These are phyloP conservation scores for Paedocypris micromegethes DNA, from an alignment of 2,797 vertebrate species.

Conservation along the genomic window DNA sequence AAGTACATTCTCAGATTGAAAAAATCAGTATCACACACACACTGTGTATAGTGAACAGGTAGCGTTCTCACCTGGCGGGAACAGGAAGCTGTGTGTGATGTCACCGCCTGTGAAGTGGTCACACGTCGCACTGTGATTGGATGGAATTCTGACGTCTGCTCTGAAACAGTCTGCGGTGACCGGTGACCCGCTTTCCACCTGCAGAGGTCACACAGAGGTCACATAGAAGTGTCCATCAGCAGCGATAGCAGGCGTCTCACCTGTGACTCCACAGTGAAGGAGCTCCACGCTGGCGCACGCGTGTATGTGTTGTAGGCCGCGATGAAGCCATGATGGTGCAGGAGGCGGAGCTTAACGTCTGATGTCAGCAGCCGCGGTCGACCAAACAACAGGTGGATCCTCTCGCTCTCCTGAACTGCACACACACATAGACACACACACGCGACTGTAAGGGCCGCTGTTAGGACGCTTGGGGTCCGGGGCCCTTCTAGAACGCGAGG, in stretches of 20 bases:
- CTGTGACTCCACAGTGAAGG: slow-evolving; percentile 61
- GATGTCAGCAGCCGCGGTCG: slow-evolving; percentile 58
- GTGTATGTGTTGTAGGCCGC: slow-evolving; percentile 53
- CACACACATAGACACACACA: neutral
- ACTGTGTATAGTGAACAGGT: neutral
- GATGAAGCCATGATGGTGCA: slow-evolving; percentile 64
- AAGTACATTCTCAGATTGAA: too few species aligned
- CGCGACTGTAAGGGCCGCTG: too few species aligned
- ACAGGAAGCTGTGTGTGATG: slow-evolving; percentile 73
- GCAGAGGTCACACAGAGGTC: neutral
- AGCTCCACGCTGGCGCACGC: slow-evolving; percentile 68
- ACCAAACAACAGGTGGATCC: slow-evolving; percentile 57
- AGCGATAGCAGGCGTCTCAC: slow-evolving; percentile 45
- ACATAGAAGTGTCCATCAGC: neutral
- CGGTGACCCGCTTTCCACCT: slow-evolving; percentile 40
- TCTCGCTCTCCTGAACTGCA: slow-evolving; percentile 51
- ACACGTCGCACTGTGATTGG: slow-evolving; percentile 69
- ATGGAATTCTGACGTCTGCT: slow-evolving; percentile 72
- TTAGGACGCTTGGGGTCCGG: too few species aligned
- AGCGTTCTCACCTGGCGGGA: slow-evolving; percentile 74
- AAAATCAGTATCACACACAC: too few species aligned
- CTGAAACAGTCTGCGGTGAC: slow-evolving; percentile 67
- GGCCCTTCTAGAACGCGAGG: too few species aligned
- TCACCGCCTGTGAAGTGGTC: slow-evolving; percentile 60
- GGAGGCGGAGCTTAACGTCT: slow-evolving; percentile 55